phyloP scores from a whole-genome alignment of 2,113 vertebrate genomes.

The Corythoichthys haematopterus region DNA sequence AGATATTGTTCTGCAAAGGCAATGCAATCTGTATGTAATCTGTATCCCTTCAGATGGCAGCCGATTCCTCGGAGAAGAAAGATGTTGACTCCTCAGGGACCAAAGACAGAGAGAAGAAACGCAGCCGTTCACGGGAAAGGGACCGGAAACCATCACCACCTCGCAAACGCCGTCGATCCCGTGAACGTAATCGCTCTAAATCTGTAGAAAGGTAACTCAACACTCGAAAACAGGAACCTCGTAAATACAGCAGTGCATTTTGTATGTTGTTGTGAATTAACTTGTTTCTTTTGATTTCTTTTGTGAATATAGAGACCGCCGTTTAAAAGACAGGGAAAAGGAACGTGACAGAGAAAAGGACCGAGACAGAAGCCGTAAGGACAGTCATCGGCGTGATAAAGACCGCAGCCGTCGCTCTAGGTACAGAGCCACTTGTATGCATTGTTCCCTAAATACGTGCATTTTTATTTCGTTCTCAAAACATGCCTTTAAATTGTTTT shows the following conservation, averaged over 20 bases:
- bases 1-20: neutral
- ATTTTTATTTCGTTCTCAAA: too few relatives aligned
- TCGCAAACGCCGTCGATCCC: slow-evolving; percentile 82
- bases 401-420: slow-evolving; percentile 81
- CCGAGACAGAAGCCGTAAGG: slow-evolving; percentile 80
- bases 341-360: slow-evolving; percentile 76
- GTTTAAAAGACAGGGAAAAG: slow-evolving; percentile 83
- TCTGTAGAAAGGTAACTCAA: slow-evolving; percentile 79
- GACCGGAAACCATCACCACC: slow-evolving; percentile 82
- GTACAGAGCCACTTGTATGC: slow-evolving; percentile 49
- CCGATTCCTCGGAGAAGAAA: slow-evolving; percentile 85
- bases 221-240: neutral
- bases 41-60: slow-evolving; percentile 81
- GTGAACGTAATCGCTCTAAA: slow-evolving; percentile 87
- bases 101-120: slow-evolving; percentile 84
- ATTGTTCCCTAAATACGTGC: neutral
- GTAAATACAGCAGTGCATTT: neutral
- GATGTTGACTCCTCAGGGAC: slow-evolving; percentile 77
- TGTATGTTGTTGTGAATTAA: neutral
- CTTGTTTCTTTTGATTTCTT: neutral
- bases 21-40: neutral
- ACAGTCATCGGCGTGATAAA: slow-evolving; percentile 84
- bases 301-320: slow-evolving; percentile 74
- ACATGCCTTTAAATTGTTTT: neutral
- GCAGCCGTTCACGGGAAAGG: slow-evolving; percentile 82